These are phyloP conservation scores for Cricetomys ansorgei DNA, from an alignment of 2,113 vertebrate genomes.

Conservation along the genomic window DNA sequence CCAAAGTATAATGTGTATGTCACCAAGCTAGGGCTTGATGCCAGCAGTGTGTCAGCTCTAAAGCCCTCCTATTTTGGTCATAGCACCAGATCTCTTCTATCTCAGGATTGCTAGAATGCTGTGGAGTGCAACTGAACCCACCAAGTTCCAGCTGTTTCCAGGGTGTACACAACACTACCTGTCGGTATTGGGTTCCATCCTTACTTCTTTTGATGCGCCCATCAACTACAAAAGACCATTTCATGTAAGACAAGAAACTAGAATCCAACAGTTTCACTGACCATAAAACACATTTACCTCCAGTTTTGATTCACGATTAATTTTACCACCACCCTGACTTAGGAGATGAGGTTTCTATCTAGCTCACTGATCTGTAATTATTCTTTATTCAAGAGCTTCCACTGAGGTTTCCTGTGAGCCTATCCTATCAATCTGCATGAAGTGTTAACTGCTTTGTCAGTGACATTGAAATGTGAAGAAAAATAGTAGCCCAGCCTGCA, in stretches of 20 bases:
- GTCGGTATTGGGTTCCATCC: neutral
- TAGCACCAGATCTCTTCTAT: neutral
- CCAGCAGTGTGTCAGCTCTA: neutral
- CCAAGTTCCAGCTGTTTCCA: neutral
- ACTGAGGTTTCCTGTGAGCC: neutral
- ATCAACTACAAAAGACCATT: neutral
- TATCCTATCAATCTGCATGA: rapidly evolving
- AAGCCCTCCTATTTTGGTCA: neutral
- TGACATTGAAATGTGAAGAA: neutral
- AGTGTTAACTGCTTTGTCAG: neutral
- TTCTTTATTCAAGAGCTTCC: neutral
- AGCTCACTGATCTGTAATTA: neutral
- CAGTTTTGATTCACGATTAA: neutral
- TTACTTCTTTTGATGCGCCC: neutral
- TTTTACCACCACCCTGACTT: neutral
- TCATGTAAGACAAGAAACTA: neutral
- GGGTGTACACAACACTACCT: neutral
- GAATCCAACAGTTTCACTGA: neutral
- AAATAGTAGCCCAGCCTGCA: neutral
- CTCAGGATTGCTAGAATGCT: neutral
- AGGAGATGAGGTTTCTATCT: neutral
- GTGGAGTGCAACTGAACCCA: neutral
- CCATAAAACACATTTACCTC: neutral
- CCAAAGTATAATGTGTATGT: neutral
- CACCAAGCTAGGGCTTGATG: neutral